These are phyloP conservation scores for Trypoxylus dichotomus DNA, from an alignment of 1,140 invertebrate species.

Conservation along the genomic window DNA sequence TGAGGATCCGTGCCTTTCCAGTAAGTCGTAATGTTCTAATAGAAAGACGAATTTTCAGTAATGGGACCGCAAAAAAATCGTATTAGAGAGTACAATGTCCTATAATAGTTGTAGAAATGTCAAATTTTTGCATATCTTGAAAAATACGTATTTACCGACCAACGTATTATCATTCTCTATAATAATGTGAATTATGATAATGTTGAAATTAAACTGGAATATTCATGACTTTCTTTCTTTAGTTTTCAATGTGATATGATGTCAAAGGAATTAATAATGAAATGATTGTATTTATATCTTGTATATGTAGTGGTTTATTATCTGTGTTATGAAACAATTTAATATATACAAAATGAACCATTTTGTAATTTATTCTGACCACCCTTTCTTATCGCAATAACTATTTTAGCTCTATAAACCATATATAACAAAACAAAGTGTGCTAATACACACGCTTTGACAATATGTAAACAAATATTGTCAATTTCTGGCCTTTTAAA, in stretches of 20 bases:
- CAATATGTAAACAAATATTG: slow-evolving; percentile 26
- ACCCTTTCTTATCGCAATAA: neutral
- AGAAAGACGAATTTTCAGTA: neutral
- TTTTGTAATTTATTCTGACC: no score
- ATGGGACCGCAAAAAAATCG: slow-evolving; percentile 6
- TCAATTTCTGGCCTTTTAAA: slow-evolving; percentile 31
- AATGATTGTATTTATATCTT: neutral
- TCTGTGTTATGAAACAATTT: no score
- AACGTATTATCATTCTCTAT: neutral
- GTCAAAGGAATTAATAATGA: slow-evolving; percentile 2
- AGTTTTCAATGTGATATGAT: slow-evolving; percentile 4
- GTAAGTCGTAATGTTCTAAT: slow-evolving; percentile 64
- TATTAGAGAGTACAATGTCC: slow-evolving; percentile 36
- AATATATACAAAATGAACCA: no score
- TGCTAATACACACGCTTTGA: slow-evolving; percentile 3
- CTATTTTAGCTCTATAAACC: neutral
- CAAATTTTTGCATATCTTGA: slow-evolving; percentile 29
- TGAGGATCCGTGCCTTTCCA: slow-evolving; percentile 95
- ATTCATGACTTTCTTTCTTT: slow-evolving; percentile 7
- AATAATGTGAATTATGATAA: slow-evolving; percentile 18
- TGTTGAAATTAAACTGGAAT: neutral
- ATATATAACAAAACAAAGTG: slow-evolving; percentile 16
- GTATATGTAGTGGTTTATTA: neutral
- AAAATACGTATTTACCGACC: slow-evolving; percentile 11
- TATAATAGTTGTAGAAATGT: slow-evolving; percentile 32